Evolutionary conservation across 1,140 invertebrate species (phyloP).

Genomic region (Phenacoccus solenopsis): DNA sequence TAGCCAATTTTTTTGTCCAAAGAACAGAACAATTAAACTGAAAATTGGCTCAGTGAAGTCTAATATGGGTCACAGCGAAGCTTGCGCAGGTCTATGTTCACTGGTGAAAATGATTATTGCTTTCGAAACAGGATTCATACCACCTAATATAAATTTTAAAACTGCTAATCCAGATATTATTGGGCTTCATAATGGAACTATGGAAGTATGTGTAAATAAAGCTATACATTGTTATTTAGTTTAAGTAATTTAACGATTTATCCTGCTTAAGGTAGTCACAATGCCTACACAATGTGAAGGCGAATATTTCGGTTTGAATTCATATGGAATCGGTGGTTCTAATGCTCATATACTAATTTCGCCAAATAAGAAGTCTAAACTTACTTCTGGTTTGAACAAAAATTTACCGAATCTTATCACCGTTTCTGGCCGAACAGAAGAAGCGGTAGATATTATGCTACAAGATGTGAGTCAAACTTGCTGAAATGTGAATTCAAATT

Average conservation of each 20-base stretch:
- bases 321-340: slow-evolving; percentile 49
- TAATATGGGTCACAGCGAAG: slow-evolving; percentile 61
- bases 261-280: slow-evolving; percentile 45
- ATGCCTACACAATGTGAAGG: slow-evolving; percentile 48
- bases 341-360: slow-evolving; percentile 54
- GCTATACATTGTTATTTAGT: too few relatives aligned
- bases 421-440: slow-evolving; percentile 52
- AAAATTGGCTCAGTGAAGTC: slow-evolving; percentile 59
- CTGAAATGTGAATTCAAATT: too few relatives aligned
- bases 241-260: background rate
- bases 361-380: slow-evolving; percentile 40
- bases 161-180: slow-evolving; percentile 57
- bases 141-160: slow-evolving; percentile 46
- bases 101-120: slow-evolving; percentile 42
- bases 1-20: slow-evolving; percentile 22
- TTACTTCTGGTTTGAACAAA: slow-evolving; percentile 36
- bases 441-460: slow-evolving; percentile 54
- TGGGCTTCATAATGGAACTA: slow-evolving; percentile 60
- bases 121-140: slow-evolving; percentile 45
- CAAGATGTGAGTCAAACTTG: slow-evolving; percentile 38
- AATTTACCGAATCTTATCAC: slow-evolving; percentile 45
- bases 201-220: slow-evolving; percentile 34
- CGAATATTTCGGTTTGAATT: slow-evolving; percentile 42
- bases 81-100: slow-evolving; percentile 44
- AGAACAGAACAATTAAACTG: slow-evolving; percentile 40